Conservation (phyloP, 2,113 vertebrate genomes). For the Pygoscelis antarcticus region DNA sequence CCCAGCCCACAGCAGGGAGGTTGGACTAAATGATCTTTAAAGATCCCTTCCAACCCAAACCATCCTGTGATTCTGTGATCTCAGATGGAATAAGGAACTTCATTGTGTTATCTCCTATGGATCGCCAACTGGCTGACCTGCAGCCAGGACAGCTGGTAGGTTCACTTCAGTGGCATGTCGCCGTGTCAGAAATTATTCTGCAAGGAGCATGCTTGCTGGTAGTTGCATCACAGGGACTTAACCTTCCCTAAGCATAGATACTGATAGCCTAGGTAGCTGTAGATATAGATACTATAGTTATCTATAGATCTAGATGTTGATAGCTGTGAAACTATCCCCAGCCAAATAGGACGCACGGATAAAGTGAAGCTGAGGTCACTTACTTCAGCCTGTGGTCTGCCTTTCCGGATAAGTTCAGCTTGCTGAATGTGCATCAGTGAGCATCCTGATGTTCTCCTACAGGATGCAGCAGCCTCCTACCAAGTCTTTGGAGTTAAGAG, state of each 20-base stretch:
- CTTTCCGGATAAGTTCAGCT: background rate
- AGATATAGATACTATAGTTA: fast-evolving
- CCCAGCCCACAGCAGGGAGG: background rate
- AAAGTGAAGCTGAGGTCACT: background rate
- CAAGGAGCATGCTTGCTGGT: background rate
- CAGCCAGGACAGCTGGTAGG: background rate
- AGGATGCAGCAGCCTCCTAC: background rate
- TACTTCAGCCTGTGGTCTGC: background rate
- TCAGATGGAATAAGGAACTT: background rate
- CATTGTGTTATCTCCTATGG: background rate
- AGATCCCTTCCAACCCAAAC: background rate
- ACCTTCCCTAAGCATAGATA: background rate
- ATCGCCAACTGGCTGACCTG: background rate
- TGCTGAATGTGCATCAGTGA: background rate
- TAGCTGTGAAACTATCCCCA: background rate
- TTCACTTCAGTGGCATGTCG: background rate
- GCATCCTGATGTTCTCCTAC: background rate
- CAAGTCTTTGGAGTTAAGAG: background rate
- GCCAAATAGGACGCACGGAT: fast-evolving
- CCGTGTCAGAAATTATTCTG: background rate
- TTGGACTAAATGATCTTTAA: background rate
- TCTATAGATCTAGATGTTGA: background rate
- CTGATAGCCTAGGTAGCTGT: background rate
- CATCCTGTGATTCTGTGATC: background rate
- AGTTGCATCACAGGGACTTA: background rate